A percentile compares a stretch with the other conserved stretches of the same genome.
These are phyloP conservation scores for Alosa alosa DNA, from an alignment of 2,113 vertebrate genomes.

Conservation along the genomic window DNA sequence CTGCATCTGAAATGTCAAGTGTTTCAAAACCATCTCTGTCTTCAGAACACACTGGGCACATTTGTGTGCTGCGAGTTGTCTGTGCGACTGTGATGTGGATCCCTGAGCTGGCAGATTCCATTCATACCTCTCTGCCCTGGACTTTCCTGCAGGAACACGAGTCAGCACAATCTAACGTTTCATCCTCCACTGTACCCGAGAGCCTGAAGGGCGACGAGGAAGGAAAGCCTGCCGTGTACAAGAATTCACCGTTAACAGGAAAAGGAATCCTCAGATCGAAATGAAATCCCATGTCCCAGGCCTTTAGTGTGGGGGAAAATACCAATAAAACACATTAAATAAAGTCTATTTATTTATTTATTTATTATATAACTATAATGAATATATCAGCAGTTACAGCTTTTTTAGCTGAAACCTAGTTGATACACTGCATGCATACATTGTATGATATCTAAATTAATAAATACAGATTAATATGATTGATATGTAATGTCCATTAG, in stretches of 20 bases:
- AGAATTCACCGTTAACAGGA: background rate
- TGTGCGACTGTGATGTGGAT: conserved; percentile 51
- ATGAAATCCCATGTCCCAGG: background rate
- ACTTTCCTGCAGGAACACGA: conserved; percentile 31
- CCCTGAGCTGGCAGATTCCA: conserved; percentile 69
- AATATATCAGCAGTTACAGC: too few relatives aligned
- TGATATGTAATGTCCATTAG: background rate
- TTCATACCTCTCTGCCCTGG: conserved; percentile 64
- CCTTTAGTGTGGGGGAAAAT: background rate
- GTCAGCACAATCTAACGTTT: conserved; percentile 55
- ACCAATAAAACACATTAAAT: background rate
- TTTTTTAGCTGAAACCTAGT: too few relatives aligned
- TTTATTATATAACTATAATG: background rate
- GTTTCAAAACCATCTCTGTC: background rate
- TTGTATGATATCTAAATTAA: background rate
- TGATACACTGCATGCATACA: background rate
- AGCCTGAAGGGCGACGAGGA: background rate
- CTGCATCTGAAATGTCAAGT: background rate
- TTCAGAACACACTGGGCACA: conserved; percentile 45
- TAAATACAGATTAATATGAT: too few relatives aligned
- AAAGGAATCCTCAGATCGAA: background rate
- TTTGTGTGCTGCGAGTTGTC: conserved; percentile 47
- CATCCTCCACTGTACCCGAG: conserved; percentile 15
- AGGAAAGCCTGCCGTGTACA: background rate
- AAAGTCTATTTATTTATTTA: background rate